phyloP scores from a whole-genome alignment of 2,113 vertebrate genomes.

The Anser brachyrhynchus region DNA sequence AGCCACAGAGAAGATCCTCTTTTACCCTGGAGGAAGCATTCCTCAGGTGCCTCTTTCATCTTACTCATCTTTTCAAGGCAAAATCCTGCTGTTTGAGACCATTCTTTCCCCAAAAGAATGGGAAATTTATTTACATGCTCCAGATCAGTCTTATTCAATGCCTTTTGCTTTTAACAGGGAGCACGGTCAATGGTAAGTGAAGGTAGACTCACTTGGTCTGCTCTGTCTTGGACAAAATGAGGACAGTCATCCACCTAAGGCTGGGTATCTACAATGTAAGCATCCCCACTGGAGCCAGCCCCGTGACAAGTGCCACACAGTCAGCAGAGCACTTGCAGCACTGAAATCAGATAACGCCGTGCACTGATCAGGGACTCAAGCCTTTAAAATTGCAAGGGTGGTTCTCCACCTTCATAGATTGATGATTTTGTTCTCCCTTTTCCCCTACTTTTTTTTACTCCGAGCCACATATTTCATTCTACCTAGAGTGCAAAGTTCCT shows the following conservation, averaged over 20 bases:
- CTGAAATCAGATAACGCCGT: neutral
- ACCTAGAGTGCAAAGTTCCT: neutral
- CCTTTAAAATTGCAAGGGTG: neutral
- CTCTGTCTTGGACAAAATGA: neutral
- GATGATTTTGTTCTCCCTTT: neutral
- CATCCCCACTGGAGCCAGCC: neutral
- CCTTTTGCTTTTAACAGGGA: neutral
- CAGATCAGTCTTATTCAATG: too few species aligned
- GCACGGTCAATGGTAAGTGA: neutral
- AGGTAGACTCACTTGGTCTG: neutral
- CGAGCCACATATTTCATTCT: neutral
- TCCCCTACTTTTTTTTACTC: neutral
- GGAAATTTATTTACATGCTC: neutral
- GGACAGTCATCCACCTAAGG: neutral
- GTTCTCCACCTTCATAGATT: neutral
- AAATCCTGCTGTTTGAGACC: neutral
- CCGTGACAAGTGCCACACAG: neutral
- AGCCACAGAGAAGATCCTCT: neutral
- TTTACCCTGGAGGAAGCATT: neutral
- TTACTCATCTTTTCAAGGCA: too few species aligned
- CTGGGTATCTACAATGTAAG: neutral
- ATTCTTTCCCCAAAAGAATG: neutral
- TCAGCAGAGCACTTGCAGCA: neutral
- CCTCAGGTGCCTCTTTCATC: neutral
- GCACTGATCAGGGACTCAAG: neutral